Evolutionary conservation across 2,797 vertebrate species (phyloP), one percentile per base, ranked within the genome.

Genomic region (Myotis daubentonii): DNA sequence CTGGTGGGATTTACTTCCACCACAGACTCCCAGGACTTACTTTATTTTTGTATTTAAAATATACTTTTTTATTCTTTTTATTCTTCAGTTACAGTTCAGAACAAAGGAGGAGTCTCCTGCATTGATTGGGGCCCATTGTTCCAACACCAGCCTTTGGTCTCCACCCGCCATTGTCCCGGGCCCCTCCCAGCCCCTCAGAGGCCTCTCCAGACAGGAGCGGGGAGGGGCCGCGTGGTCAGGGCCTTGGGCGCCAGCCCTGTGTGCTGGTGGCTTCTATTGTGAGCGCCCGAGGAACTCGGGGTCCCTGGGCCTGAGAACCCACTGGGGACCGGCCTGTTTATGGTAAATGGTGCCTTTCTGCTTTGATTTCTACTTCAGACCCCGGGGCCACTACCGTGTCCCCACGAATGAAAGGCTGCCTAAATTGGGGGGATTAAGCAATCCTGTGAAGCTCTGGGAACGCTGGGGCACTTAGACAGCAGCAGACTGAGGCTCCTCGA

Each of bases 391-490:
- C 89, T 36, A 74, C 92, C 93, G 41, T 55, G 97, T 93, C 96
- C 85, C 84, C 87, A 84, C 80, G 96, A 96, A 98, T 96, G 91
- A 97, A 98, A 98, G 95, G 33, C 94, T 93, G 74, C 94, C 97
- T 96, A 87, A 97, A 95, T 92, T 93, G 57, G 68, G 94, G 93
- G 47, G 89, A 97, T 94, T 95, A 16, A 96, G 96, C 97, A 98
- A 97, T 66, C 91, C 96, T 97, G 83, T 89, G 95, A 97, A 94
- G 89, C 79, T 92, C 96, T 98, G 97, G 98, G 97, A 97, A 97
- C 28, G 0, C n/a, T 71, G 36, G 62, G 89, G 88, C 91, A 97
- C 94, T 81, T 70, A 74, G 72, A 94, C 82, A 94, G 83, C 30
- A 33, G 94, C 84, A 96, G 89, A 74, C 92, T 51, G 68, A 81